phyloP scores from a whole-genome alignment of 1,140 invertebrate species.

The Goniozus legneri region DNA sequence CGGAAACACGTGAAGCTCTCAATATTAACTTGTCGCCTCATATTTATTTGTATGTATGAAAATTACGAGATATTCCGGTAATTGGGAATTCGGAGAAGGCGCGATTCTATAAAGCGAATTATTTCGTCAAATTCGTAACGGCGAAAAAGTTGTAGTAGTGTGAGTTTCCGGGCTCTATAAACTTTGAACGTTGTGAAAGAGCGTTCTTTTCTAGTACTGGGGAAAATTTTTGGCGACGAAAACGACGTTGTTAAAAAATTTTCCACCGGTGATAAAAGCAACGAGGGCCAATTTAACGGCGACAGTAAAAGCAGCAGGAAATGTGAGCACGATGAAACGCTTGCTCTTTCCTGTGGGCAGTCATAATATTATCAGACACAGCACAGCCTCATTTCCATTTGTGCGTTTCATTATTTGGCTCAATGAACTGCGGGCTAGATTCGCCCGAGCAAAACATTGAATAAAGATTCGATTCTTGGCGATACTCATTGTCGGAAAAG shows the following conservation, averaged over 20 bases:
- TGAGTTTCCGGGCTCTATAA: too few species aligned
- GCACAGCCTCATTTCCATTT: conserved; percentile 38
- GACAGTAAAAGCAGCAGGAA: conserved; percentile 24
- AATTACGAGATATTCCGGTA: too few species aligned
- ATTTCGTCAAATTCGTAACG: too few species aligned
- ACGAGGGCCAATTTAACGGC: conserved; percentile 13
- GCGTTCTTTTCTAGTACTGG: too few species aligned
- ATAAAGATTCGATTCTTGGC: too few species aligned
- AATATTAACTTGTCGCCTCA: too few species aligned
- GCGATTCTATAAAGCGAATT: background rate
- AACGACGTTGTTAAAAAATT: background rate
- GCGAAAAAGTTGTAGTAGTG: background rate
- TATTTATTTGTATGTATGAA: too few species aligned
- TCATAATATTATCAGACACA: conserved; percentile 41
- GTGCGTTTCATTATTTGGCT: conserved; percentile 37
- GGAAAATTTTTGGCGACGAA: background rate
- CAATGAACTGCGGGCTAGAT: conserved; percentile 27
- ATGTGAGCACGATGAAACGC: conserved; percentile 20
- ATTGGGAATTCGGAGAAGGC: too few species aligned
- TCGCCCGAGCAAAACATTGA: background rate
- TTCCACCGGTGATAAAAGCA: background rate
- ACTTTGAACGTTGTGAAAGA: too few species aligned
- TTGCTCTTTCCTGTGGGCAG: conserved; percentile 32
- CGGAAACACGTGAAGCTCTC: too few species aligned
- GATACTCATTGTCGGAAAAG: too few species aligned